Evolutionary conservation across 2,113 vertebrate genomes (phyloP).

Genomic region (Channa maculata): DNA sequence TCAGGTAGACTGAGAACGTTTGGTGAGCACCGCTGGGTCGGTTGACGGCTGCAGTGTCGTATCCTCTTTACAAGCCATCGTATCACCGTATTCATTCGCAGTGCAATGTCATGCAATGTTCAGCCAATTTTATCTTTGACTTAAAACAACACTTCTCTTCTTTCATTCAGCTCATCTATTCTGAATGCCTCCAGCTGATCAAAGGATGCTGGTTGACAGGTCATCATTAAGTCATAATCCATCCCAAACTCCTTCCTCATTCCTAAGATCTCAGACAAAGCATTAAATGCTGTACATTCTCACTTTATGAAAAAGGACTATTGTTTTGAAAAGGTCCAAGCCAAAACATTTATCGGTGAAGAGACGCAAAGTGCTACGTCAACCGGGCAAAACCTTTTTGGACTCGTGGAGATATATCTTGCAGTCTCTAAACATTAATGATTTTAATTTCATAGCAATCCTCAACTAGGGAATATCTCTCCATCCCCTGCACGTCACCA

Average conservation of each 20-base stretch:
- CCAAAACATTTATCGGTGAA: slow-evolving; percentile 35
- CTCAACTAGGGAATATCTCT: slow-evolving; percentile 45
- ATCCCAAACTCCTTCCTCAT: slow-evolving; percentile 29
- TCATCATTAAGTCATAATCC: slow-evolving; percentile 61
- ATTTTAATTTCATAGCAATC: slow-evolving; percentile 64
- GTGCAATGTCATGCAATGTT: slow-evolving; percentile 4
- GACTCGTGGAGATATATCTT: slow-evolving; percentile 51
- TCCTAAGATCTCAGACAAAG: slow-evolving; percentile 27
- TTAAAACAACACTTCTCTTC: slow-evolving; percentile 46
- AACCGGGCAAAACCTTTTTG: slow-evolving; percentile 53
- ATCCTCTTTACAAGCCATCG: slow-evolving; percentile 3
- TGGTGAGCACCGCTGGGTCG: slow-evolving; percentile 6
- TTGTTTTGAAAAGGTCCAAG: slow-evolving; percentile 60
- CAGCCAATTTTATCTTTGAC: slow-evolving; percentile 26
- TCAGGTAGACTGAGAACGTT: slow-evolving; percentile 41
- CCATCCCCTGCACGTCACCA: slow-evolving; percentile 51
- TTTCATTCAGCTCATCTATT: slow-evolving; percentile 25
- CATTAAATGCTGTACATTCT: slow-evolving; percentile 15
- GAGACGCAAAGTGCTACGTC: slow-evolving; percentile 43
- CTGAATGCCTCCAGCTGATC: slow-evolving; percentile 42
- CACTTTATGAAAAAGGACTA: background rate
- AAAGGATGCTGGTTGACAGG: slow-evolving; percentile 52
- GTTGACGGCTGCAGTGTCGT: slow-evolving; percentile 7
- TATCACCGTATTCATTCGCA: slow-evolving; percentile 21
- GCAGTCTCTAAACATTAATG: slow-evolving; percentile 54